Base-by-base conservation (phyloP, 1,140 invertebrate genomes). In the Drosophila erecta region DNA sequence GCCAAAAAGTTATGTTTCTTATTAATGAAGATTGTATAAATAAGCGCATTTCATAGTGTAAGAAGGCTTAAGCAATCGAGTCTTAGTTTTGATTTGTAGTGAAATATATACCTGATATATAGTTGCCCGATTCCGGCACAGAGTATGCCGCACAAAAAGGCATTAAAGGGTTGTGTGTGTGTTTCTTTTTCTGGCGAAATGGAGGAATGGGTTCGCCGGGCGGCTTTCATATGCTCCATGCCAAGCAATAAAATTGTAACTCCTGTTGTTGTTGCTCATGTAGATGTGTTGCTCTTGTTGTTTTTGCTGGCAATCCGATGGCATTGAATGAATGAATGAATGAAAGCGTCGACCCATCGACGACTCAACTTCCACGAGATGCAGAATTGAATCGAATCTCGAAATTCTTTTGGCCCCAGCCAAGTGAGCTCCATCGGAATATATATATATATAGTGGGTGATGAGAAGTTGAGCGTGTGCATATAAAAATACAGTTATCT, bases 401-500 rank as follows among this genome's bases (percentile, higher is more conserved):
- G 71, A 72, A 79, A 55, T 49, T 41, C 58, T 73, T 73, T 55
- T 43, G 17, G 11, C 54, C 62, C 62, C 79, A 47, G 75, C 83
- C 74, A 78, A 81, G 81, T 86, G 81, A 75, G 43, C 74, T 43
- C 33, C 69, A 33, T 35, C n/a, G 40, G 46, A 44, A 40, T 49
- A 47, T 58, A 47, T 58, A 43, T 59, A 37, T 47, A 40, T 55
- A 24, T 24, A 22, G n/a, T 15, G n/a, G 33, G 8, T 37, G 58
- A 61, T 69, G 72, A 54, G 53, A 65, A 35, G 51, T 46, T 54
- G 64, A 59, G 60, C 43, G 78, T 81, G 79, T 81, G 79, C 77
- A 86, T 86, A 85, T 85, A 81, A 85, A 86, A 85, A 85, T 81
- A 85, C 81, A 81, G 77, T 87, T 87, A 86, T 86, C 83, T 86